Conservation (phyloP, 2,113 vertebrate species). For the Gobius niger region DNA sequence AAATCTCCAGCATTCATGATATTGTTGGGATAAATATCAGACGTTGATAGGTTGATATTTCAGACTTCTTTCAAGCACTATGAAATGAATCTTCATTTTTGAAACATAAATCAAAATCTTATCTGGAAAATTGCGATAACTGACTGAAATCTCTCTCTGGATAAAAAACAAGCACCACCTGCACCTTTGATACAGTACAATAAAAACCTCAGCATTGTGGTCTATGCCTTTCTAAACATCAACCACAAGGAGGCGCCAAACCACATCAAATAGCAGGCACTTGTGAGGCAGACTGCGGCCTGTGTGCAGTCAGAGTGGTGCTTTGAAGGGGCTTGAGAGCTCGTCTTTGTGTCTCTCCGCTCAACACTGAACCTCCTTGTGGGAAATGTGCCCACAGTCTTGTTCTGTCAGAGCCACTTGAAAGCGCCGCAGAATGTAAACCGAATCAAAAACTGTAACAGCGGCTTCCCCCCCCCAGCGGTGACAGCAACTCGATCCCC, state of each 20-base stretch:
- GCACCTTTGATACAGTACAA: background rate
- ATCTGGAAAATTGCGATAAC: background rate
- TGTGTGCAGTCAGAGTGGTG: slow-evolving; percentile 17
- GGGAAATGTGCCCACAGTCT: slow-evolving; percentile 54
- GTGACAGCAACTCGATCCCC: slow-evolving; percentile 62
- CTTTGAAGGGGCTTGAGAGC: slow-evolving; percentile 49
- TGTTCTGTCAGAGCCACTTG: slow-evolving; percentile 56
- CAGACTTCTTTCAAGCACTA: too few relatives aligned
- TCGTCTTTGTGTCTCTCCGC: slow-evolving; percentile 45
- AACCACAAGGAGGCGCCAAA: slow-evolving; percentile 57
- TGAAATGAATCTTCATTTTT: too few relatives aligned
- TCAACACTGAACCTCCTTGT: slow-evolving; percentile 52
- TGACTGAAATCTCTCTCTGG: background rate
- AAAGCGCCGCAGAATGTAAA: slow-evolving; percentile 43
- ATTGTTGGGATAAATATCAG: too few relatives aligned
- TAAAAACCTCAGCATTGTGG: background rate
- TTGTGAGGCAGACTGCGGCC: background rate
- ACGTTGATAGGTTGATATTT: too few relatives aligned
- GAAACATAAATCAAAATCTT: background rate
- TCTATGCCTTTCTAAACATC: background rate
- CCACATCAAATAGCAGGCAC: slow-evolving; percentile 25
- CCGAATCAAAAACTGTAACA: slow-evolving; percentile 54
- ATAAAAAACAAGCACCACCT: background rate
- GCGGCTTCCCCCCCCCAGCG: slow-evolving; percentile 55
- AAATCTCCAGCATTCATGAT: too few relatives aligned